phyloP scores from a whole-genome alignment of 2,113 vertebrate species.

The Anoura caudifer region DNA sequence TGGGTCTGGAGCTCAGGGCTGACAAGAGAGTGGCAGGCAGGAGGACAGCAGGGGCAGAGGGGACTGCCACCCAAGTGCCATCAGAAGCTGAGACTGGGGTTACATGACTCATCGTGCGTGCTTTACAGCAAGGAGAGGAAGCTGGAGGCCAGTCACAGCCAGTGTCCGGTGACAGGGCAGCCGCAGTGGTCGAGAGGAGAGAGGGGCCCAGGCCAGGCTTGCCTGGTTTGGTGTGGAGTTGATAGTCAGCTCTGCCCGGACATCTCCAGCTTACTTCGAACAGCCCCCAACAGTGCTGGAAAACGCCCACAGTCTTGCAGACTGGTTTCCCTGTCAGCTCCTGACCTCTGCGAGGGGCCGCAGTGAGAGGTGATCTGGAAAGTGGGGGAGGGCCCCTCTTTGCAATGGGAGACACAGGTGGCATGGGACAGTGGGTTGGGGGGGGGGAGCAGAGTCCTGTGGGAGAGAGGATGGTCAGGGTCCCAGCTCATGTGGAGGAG shows the following conservation, averaged over 20 bases:
- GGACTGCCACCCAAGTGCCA: accelerated
- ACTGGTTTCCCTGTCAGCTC: not conserved
- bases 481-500: not conserved
- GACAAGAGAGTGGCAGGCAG: too few species aligned
- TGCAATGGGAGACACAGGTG: not conserved
- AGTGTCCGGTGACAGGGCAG: not conserved
- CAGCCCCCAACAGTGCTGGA: not conserved
- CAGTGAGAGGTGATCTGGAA: not conserved
- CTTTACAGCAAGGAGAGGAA: not conserved
- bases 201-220: not conserved
- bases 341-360: not conserved
- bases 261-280: not conserved
- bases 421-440: not conserved
- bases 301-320: not conserved
- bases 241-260: too few species aligned
- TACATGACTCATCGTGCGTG: accelerated
- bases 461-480: not conserved
- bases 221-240: not conserved
- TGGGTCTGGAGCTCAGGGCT: not conserved
- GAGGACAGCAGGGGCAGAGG: not conserved
- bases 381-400: not conserved
- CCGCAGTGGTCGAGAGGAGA: not conserved
- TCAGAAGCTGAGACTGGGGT: not conserved
- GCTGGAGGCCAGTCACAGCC: not conserved
- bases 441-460: too few species aligned